Evolutionary conservation across 2,797 vertebrate genomes (phyloP), one percentile per base, ranked within the genome.

Genomic region (Taeniopygia guttata): DNA sequence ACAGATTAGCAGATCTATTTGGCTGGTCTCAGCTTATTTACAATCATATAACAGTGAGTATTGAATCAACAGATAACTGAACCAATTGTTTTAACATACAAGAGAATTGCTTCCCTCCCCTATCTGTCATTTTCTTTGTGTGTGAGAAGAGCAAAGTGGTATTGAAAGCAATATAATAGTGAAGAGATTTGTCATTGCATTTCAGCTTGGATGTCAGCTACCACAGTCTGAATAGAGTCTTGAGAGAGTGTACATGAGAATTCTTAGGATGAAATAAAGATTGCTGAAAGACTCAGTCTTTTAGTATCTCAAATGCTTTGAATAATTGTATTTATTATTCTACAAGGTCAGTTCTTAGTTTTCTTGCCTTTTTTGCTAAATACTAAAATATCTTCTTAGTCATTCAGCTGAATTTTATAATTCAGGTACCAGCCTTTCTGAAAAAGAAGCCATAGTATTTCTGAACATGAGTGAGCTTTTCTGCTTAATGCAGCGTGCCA

Each of bases 21-120:
- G 98, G 99, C 88, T 99, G 99, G 99, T 99, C 99, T 51, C 98
- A 99, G 97, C 99, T 99, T 66, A 99, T 99, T 97, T 99, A 99
- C 97, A 99, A 99, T 97, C 99, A 99, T 90, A 98, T 99, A 97
- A 99, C 99, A 60, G 99, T 99, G 98, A 98, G 99, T 97, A 91
- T 54, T 90, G 68, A 89, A 63, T 74, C 82, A 56, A 72, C n/a
- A 63, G 18, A 72, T 52, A 63, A 91, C 49, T 59, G 76, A 82
- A 64, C 19, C 70, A 16, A 59, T 95, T 95, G 80, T 95, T 93
- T 55, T 52, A 80, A 89, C 16, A 40, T 80, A 68, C 32, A 67
- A 74, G 45, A 70, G 75, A 63, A n/a, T 62, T 42, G 54, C 60
- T 64, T 93, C 45, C 10, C 77, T 94, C 78, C 84, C 45, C 7